Evolutionary conservation across 2,888 invertebrate species (phyloP).

Genomic region (Adelphocoris suturalis): DNA sequence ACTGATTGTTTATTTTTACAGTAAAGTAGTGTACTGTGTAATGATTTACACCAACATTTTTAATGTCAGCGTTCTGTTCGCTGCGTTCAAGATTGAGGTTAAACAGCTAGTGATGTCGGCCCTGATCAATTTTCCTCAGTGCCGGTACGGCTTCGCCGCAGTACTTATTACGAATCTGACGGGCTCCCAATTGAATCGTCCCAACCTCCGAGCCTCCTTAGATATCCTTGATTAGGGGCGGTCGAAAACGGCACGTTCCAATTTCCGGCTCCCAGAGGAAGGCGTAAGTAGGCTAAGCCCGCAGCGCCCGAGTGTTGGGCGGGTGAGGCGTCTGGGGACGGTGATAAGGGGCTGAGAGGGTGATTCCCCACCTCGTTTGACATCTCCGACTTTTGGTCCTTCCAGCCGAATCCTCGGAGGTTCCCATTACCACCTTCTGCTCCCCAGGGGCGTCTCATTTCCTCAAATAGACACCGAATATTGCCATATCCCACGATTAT

Average conservation of each 20-base stretch:
- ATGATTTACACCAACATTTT: no score
- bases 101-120: not conserved
- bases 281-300: constrained; percentile 16
- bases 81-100: no score
- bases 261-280: not conserved
- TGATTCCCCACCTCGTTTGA: not conserved
- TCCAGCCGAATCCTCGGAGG: not conserved
- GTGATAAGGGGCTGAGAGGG: not conserved
- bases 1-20: no score
- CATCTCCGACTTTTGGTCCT: not conserved
- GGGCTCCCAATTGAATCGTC: constrained; percentile 17
- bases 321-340: constrained; percentile 15
- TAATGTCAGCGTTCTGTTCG: no score
- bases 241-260: constrained; percentile 24
- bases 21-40: no score
- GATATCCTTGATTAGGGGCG: not conserved
- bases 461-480: no score
- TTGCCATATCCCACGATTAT: no score
- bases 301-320: not conserved
- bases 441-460: not conserved
- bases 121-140: not conserved
- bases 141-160: not conserved
- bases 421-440: not conserved
- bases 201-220: not conserved
- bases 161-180: not conserved